Conservation (phyloP, 2,113 vertebrate species). For the Phalacrocorax aristotelis region DNA sequence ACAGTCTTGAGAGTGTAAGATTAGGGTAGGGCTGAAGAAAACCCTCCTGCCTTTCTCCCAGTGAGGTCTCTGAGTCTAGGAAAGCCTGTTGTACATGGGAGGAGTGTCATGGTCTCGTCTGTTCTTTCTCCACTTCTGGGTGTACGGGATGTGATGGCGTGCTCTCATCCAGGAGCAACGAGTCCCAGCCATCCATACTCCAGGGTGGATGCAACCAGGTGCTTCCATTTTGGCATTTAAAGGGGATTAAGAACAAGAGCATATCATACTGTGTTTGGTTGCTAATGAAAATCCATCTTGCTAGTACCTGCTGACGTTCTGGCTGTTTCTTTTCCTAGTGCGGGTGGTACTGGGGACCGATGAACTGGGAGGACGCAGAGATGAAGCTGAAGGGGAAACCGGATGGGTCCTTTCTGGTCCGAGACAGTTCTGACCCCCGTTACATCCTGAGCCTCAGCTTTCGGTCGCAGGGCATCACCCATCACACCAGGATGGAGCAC, state of each 20-base stretch:
- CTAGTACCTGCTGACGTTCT: neutral
- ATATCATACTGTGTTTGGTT: accelerated
- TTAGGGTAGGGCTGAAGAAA: neutral
- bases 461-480: slow-evolving; percentile 93
- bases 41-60: neutral
- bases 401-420: slow-evolving; percentile 93
- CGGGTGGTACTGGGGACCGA: slow-evolving; percentile 97
- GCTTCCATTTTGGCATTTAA: neutral
- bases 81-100: neutral
- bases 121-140: neutral
- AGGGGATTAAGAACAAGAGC: neutral
- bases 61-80: too few relatives aligned
- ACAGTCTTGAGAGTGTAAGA: accelerated
- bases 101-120: accelerated
- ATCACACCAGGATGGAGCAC: slow-evolving; percentile 96
- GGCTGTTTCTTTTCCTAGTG: slow-evolving; percentile 72
- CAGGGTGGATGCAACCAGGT: neutral
- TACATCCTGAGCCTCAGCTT: slow-evolving; percentile 99
- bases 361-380: slow-evolving; percentile 98
- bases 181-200: accelerated
- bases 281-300: neutral
- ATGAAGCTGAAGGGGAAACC: slow-evolving; percentile 96
- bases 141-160: neutral
- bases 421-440: slow-evolving; percentile 94
- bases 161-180: accelerated